Base-by-base conservation (phyloP, 92 coral and sea anemone genomes). In the Meandrina meandrites region DNA sequence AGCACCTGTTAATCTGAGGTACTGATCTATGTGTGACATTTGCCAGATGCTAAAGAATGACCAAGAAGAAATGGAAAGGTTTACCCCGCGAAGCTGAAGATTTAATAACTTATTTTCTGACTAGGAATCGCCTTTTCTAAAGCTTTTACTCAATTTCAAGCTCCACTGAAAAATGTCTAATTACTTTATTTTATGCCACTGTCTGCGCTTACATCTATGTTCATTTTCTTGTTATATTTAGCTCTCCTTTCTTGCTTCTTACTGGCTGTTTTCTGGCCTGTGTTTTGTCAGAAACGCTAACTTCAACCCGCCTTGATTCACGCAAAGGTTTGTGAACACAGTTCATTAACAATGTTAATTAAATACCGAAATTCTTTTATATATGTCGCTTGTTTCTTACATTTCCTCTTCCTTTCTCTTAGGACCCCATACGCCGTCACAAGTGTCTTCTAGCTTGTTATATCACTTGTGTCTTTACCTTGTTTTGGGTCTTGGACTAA, bases 401-500 rank as follows among this genome's bases (percentile, higher is more conserved):
- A 57, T 79, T 58, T 72, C 22, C 32, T 60, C 13, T 73, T 45
- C 5, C 30, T 19, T 13, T 66, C 48, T 35, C 24, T 4, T 77
- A 86, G 93, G 78, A 24, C 35, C 82, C 4, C 74, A 32, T 48
- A 58, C 30, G 35, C 76, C 54, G 81, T 45, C 84, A 3, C 77
- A 48, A 56, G 79, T 57, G 5, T 75, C 81, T 28, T 86, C 96
- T 16, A 72, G 93, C 82, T 72, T 86, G 32, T 87, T 88, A 22
- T 91, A 79, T 78, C 91, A 91, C 67, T 36, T 92, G 36, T 60
- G 82, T 14, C 81, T 94, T 31, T 94, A 93, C 76, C 86, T 93
- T 57, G 56, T 93, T 10, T 81, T 94, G 79, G 98, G 90, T 60
- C 32, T 91, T 1, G 92, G 91, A n/a, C 88, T 94, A 1, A 94